A percentile compares a stretch with the other conserved stretches of the same genome.
Evolutionary conservation across 2,797 vertebrate species (phyloP).

Genomic region (Urosaurus nigricauda): DNA sequence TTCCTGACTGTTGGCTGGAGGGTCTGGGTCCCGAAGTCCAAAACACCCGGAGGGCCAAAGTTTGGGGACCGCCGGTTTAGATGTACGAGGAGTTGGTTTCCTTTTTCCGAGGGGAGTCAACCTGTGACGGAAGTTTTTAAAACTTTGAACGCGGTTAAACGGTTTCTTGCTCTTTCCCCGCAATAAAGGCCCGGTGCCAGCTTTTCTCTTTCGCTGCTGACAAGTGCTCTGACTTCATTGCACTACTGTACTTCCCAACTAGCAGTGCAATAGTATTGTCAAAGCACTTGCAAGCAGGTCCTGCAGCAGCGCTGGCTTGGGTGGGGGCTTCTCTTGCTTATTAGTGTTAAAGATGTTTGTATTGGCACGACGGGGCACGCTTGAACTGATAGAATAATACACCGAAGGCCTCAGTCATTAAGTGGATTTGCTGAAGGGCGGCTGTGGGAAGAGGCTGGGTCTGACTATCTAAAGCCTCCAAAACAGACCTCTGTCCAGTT

Average conservation of each 20-base stretch:
- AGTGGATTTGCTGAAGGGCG: not conserved
- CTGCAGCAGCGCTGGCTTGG: constrained; percentile 62
- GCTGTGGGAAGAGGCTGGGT: not conserved
- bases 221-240: constrained; percentile 99
- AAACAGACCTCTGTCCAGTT: not conserved
- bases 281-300: constrained; percentile 94
- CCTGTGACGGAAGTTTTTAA: constrained; percentile 36
- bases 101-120: not conserved
- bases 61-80: not conserved
- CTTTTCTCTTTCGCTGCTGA: constrained; percentile 79
- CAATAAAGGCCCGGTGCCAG: not conserved
- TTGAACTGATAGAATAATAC: not conserved
- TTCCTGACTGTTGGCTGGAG: no score
- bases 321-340: constrained; percentile 14
- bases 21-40: no score
- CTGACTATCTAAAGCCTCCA: not conserved
- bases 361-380: not conserved
- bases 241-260: constrained; percentile 97
- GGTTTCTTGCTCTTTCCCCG: not conserved
- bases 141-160: constrained; percentile 26
- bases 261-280: constrained; percentile 99
- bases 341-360: not conserved
- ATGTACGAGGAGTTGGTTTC: constrained; percentile 48
- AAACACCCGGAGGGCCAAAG: no score
- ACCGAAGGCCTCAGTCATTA: not conserved